These are phyloP conservation scores for Heliconius charithonia DNA, from an alignment of 2,888 invertebrate species.

Conservation along the genomic window DNA sequence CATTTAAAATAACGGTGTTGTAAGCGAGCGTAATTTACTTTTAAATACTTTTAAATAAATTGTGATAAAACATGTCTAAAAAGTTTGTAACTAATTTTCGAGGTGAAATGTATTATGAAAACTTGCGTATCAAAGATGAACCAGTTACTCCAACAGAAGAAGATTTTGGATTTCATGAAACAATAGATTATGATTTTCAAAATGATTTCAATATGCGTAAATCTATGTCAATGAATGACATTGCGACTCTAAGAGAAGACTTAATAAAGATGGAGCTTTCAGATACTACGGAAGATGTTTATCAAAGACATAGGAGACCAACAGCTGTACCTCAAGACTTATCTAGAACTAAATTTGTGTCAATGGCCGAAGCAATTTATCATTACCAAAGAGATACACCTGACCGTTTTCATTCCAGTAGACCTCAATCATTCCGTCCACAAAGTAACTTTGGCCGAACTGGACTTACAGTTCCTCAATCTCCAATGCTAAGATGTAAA, in stretches of 20 bases:
- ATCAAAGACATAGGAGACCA: constrained; percentile 58
- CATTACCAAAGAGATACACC: constrained; percentile 85
- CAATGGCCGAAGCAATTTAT: constrained; percentile 84
- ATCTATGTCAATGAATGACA: constrained; percentile 75
- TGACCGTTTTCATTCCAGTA: constrained; percentile 77
- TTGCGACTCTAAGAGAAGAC: constrained; percentile 61
- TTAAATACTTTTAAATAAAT: neutral
- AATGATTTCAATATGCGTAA: constrained; percentile 64
- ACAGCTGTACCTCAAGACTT: constrained; percentile 58
- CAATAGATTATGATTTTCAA: constrained; percentile 59
- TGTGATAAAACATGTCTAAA: constrained; percentile 61
- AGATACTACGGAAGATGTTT: constrained; percentile 54
- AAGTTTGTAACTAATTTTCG: constrained; percentile 71
- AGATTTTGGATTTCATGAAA: constrained; percentile 66
- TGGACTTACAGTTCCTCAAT: constrained; percentile 77
- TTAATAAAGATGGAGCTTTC: constrained; percentile 55
- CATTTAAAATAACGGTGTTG: constrained; percentile 40
- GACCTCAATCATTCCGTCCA: constrained; percentile 61
- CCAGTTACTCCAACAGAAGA: constrained; percentile 69
- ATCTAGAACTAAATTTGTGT: constrained; percentile 79
- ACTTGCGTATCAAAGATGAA: constrained; percentile 67
- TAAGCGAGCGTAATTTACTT: constrained; percentile 1
- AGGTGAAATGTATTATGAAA: constrained; percentile 63
- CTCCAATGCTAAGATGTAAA: constrained; percentile 82
- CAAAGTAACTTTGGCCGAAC: constrained; percentile 55